These are phyloP conservation scores for Neoarius graeffei DNA, from an alignment of 2,113 vertebrate genomes.

Conservation along the genomic window DNA sequence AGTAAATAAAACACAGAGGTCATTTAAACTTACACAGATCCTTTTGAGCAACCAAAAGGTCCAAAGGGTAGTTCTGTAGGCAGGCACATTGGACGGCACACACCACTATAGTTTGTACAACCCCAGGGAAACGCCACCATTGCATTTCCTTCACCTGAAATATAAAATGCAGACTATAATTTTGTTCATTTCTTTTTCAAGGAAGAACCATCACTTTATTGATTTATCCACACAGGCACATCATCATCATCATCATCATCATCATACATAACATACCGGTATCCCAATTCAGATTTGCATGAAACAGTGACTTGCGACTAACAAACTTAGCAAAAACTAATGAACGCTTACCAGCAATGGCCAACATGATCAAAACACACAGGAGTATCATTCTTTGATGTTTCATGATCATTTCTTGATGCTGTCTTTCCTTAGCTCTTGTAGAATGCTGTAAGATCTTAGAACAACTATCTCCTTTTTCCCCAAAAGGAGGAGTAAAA, in stretches of 20 bases:
- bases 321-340: not conserved
- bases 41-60: conserved; percentile 58
- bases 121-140: conserved; percentile 50
- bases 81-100: conserved; percentile 57
- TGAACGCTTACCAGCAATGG: conserved; percentile 40
- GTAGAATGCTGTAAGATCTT: conserved; percentile 10
- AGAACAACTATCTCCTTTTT: not conserved
- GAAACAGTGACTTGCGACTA: not conserved
- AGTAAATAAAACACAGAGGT: not conserved
- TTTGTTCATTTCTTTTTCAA: not conserved
- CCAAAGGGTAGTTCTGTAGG: conserved; percentile 57
- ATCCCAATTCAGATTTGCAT: not conserved
- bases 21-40: conserved; percentile 56
- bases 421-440: conserved; percentile 4
- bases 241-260: not conserved
- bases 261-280: not conserved
- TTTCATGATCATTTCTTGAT: conserved; percentile 41
- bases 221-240: not conserved
- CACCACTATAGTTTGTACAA: conserved; percentile 57
- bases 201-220: not conserved
- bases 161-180: not conserved
- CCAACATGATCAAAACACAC: conserved; percentile 32
- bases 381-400: conserved; percentile 29
- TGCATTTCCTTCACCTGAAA: conserved; percentile 42
- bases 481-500: conserved; percentile 14